Evolutionary conservation across 2,797 vertebrate species (phyloP), one percentile per base, ranked within the genome.

Genomic region (Eurystomus glaucurus): DNA sequence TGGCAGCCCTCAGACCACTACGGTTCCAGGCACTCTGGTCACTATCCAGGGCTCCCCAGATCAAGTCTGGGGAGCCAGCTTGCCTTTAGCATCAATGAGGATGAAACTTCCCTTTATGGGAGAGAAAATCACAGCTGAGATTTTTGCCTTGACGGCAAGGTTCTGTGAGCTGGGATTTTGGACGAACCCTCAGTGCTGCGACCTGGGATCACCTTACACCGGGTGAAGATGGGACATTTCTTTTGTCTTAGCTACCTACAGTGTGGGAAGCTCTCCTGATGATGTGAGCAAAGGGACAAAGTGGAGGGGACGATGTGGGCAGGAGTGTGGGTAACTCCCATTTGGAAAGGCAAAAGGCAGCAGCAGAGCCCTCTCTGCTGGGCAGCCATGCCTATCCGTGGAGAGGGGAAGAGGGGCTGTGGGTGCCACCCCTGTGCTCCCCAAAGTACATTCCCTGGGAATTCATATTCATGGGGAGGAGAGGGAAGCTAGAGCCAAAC

Each of bases 141-240:
- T 14, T 87, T 75, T 85, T 26, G 22, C 21, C 17, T 17, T 39
- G 41, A 21, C 22, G 31, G 16, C 0, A 1, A 79, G 13, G 35
- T 7, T 68, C 55, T 1, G 0, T 35, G 51, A 87, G n/a, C 20
- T 77, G 55, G 26, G 21, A 69, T 76, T 92, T 82, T 2, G 5
- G 83, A 62, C 29, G 71, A 58, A 43, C 9, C 29, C 29, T 90
- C 48, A 14, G 23, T 0, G 0, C 39, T 60, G 21, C 16, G 13
- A 58, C 0, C 0, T 28, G 50, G 23, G 31, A 45, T 54, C 54
- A 35, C 33, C 26, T 70, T 58, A 37, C 35, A 10, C 0, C 0
- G 11, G 55, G 33, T 65, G n/a, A 31, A 20, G 46, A 85, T n/a
- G 22, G 4, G 51, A 11, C 20, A 22, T 81, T 86, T 92, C 33